phyloP scores from a whole-genome alignment of 2,888 invertebrate species.

The Ichneumon xanthorius region DNA sequence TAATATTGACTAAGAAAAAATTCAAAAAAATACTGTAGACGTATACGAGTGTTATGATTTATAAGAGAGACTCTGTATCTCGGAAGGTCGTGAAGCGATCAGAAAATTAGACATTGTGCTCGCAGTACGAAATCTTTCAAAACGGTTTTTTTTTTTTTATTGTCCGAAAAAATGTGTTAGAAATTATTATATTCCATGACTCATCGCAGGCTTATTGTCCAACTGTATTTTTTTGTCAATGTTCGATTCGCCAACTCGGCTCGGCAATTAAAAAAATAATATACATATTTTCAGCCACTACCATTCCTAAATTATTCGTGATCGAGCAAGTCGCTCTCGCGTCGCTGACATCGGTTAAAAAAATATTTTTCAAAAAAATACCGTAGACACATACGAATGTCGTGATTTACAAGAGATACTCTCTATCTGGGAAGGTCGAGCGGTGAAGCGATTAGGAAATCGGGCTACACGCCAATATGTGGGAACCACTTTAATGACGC shows the following conservation, averaged over 20 bases:
- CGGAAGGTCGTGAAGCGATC: background rate
- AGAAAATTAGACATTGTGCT: background rate
- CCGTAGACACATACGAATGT: background rate
- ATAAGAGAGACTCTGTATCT: background rate
- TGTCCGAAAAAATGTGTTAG: too few relatives aligned
- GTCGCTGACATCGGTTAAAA: background rate
- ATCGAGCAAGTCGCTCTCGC: too few relatives aligned
- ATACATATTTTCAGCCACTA: too few relatives aligned
- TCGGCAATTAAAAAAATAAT: too few relatives aligned
- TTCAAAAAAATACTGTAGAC: background rate
- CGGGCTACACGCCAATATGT: background rate
- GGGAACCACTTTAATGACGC: background rate
- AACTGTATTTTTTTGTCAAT: too few relatives aligned
- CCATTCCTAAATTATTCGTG: too few relatives aligned
- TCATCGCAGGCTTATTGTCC: too few relatives aligned
- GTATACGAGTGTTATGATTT: background rate
- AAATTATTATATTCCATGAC: too few relatives aligned
- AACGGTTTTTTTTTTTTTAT: too few relatives aligned
- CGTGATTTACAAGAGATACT: background rate
- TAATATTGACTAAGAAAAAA: too few relatives aligned
- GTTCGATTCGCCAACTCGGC: too few relatives aligned
- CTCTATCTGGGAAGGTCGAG: background rate
- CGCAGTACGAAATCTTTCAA: background rate
- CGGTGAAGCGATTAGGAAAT: background rate
- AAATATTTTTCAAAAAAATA: background rate